These are phyloP conservation scores for Phrynocephalus vlangalii DNA, from an alignment of 2,797 vertebrate genomes.

Conservation along the genomic window DNA sequence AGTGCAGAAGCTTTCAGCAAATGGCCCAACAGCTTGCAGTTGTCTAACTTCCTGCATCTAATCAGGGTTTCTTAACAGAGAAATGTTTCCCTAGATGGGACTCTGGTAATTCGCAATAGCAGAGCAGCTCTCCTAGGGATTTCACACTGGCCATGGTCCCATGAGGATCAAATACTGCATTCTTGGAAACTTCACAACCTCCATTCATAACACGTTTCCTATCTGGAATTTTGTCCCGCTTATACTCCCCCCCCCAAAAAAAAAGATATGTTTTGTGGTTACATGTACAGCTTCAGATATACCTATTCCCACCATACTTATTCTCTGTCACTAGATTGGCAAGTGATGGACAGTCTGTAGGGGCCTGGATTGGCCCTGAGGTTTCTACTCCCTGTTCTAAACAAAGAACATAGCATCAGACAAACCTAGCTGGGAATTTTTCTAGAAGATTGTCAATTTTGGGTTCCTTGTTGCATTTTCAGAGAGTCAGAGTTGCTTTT, in stretches of 20 bases:
- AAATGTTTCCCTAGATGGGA: slow-evolving; percentile 62
- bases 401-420: background rate
- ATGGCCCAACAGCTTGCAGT: background rate
- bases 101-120: slow-evolving; percentile 3
- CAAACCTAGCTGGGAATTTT: background rate
- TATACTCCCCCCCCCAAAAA: background rate
- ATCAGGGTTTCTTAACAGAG: slow-evolving; percentile 67
- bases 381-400: background rate
- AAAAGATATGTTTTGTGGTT: no score
- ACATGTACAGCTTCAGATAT: background rate
- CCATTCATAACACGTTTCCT: background rate
- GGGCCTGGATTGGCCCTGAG: background rate
- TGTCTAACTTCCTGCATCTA: slow-evolving; percentile 71
- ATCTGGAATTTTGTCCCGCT: slow-evolving; percentile 1
- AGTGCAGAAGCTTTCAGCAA: slow-evolving; percentile 67
- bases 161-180: slow-evolving; percentile 5
- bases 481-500: background rate
- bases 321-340: background rate
- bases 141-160: slow-evolving; percentile 25
- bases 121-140: slow-evolving; percentile 18
- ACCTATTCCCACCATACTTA: background rate
- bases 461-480: background rate
- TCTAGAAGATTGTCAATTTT: background rate
- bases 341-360: background rate
- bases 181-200: background rate